These are phyloP conservation scores for Perdita meconis DNA, from an alignment of 2,888 invertebrate species.

Conservation along the genomic window DNA sequence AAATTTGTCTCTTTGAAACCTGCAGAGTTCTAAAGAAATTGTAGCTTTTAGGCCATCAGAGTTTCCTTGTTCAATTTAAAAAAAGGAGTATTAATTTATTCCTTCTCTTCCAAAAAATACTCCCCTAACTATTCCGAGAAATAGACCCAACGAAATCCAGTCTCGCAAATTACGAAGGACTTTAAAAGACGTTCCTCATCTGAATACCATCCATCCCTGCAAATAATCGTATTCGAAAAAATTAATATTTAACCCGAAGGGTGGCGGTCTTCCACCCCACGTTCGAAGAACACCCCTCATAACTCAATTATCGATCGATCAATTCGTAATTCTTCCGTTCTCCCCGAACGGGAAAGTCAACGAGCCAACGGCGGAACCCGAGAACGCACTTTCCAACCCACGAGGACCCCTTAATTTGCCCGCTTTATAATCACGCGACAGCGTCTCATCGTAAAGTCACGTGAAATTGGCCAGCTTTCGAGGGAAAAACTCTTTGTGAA, in stretches of 20 bases:
- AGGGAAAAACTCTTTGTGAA: constrained; percentile 65
- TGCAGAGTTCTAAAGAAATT: too few relatives aligned
- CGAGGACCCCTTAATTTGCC: constrained; percentile 35
- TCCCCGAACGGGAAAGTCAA: constrained; percentile 17
- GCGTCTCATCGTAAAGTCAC: constrained; percentile 56
- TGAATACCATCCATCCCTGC: too few relatives aligned
- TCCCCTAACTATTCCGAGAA: too few relatives aligned
- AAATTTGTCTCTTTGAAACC: too few relatives aligned
- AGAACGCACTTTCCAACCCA: constrained; percentile 17
- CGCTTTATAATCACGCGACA: constrained; percentile 19
- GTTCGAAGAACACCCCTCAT: not conserved
- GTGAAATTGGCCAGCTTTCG: constrained; percentile 61
- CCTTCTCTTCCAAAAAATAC: too few relatives aligned
- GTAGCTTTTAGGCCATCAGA: too few relatives aligned
- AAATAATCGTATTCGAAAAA: constrained; percentile 1
- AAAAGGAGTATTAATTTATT: too few relatives aligned
- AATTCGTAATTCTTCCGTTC: constrained; percentile 33
- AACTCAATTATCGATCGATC: constrained; percentile 33
- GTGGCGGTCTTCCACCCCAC: not conserved
- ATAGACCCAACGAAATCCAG: too few relatives aligned
- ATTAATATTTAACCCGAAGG: not conserved
- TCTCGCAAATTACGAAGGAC: too few relatives aligned
- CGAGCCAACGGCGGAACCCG: constrained; percentile 24
- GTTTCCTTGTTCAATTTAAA: too few relatives aligned
- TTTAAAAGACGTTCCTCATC: too few relatives aligned